These are phyloP conservation scores for Cynodonichthys magdalenae DNA, from an alignment of 2,797 vertebrate species.

Conservation along the genomic window DNA sequence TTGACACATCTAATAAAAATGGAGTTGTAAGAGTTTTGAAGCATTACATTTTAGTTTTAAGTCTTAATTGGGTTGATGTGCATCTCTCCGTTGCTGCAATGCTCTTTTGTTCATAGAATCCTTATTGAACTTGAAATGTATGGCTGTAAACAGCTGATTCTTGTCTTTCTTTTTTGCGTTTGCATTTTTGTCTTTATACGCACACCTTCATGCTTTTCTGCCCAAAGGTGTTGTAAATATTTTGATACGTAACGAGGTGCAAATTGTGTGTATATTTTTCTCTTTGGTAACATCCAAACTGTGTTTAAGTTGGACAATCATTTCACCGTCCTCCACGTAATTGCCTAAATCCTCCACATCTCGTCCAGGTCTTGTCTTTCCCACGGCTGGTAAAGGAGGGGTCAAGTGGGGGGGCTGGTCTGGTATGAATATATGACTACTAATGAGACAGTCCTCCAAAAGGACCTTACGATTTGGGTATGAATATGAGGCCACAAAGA, in stretches of 20 bases:
- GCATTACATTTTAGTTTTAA: no score
- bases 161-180: neutral
- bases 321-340: slow-evolving; percentile 58
- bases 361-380: slow-evolving; percentile 77
- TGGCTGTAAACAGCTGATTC: slow-evolving; percentile 8
- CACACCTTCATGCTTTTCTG: neutral
- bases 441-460: slow-evolving; percentile 80
- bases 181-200: neutral
- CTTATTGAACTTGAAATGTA: slow-evolving; percentile 9
- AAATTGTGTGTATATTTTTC: slow-evolving; percentile 23
- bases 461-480: slow-evolving; percentile 78
- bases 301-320: slow-evolving; percentile 45
- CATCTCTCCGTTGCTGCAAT: no score
- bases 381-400: slow-evolving; percentile 83
- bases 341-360: slow-evolving; percentile 61
- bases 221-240: slow-evolving; percentile 14
- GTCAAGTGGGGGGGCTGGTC: slow-evolving; percentile 81
- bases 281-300: slow-evolving; percentile 27
- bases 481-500: slow-evolving; percentile 83
- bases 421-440: slow-evolving; percentile 86
- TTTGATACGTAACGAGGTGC: slow-evolving; percentile 20
- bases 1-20: no score
- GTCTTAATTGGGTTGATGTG: no score
- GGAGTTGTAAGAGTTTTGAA: no score
- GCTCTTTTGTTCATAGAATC: no score